Percentiles rank a stretch among this genome's conserved stretches.
Conservation (phyloP, 2,797 vertebrate genomes). For the Sebastes vulpes region DNA sequence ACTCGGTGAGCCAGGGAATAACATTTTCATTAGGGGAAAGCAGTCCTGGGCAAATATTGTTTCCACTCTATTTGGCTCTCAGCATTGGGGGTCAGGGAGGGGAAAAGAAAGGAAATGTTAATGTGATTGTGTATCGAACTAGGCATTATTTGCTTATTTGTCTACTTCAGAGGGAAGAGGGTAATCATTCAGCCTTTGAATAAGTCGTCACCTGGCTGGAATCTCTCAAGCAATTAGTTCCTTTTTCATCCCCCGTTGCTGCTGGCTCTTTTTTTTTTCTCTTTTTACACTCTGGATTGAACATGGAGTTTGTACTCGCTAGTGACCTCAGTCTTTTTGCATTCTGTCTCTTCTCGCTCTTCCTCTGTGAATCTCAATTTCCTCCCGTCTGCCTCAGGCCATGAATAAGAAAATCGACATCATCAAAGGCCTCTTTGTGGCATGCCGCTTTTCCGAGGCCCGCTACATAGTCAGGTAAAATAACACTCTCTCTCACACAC, state of each 20-base stretch:
- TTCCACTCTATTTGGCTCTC: slow-evolving; percentile 30
- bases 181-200: slow-evolving; percentile 25
- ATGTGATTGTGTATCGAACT: slow-evolving; percentile 24
- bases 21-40: slow-evolving; percentile 63
- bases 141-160: slow-evolving; percentile 44
- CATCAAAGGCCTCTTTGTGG: slow-evolving; percentile 94
- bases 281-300: slow-evolving; percentile 28
- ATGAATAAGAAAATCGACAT: slow-evolving; percentile 95
- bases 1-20: slow-evolving; percentile 86
- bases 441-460: slow-evolving; percentile 93
- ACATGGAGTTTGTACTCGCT: slow-evolving; percentile 56
- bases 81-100: neutral
- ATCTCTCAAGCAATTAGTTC: slow-evolving; percentile 58
- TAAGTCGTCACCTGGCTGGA: slow-evolving; percentile 42
- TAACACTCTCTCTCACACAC: slow-evolving; percentile 15
- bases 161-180: neutral
- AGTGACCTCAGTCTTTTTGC: slow-evolving; percentile 70
- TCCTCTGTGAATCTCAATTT: slow-evolving; percentile 76
- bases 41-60: slow-evolving; percentile 38
- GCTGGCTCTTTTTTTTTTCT: neutral
- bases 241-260: slow-evolving; percentile 5
- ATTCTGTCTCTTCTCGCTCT: slow-evolving; percentile 58
- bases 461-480: slow-evolving; percentile 92
- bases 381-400: slow-evolving; percentile 83
- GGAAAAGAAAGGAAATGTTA: slow-evolving; percentile 24